phyloP scores from a whole-genome alignment of 2,888 invertebrate species.

The Scaptomyza cyrtandrae region DNA sequence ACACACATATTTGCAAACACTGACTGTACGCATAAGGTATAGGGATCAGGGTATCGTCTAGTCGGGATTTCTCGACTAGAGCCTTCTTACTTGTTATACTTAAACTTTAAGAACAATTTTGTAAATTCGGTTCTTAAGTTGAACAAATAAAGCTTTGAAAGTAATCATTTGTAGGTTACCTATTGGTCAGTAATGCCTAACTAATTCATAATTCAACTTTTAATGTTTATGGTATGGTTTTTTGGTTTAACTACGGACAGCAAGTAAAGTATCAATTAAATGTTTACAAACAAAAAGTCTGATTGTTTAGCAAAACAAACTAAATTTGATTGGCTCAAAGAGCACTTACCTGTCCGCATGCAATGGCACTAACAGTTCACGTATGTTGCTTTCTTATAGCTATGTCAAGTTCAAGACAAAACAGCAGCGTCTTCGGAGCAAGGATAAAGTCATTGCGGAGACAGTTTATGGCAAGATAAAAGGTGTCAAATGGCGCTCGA shows the following conservation, averaged over 20 bases:
- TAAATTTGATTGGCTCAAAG: constrained; percentile 23
- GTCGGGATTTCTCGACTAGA: too few species aligned
- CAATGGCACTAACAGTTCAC: constrained; percentile 15
- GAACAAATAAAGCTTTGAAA: neutral
- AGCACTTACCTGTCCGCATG: constrained; percentile 39
- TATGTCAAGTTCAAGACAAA: constrained; percentile 83
- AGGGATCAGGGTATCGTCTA: too few species aligned
- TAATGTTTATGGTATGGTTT: constrained; percentile 11
- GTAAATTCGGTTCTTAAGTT: neutral
- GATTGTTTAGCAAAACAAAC: constrained; percentile 32
- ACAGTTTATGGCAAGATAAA: constrained; percentile 82
- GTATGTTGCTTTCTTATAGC: constrained; percentile 54
- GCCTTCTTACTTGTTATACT: too few species aligned
- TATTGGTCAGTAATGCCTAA: neutral
- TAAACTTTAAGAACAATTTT: too few species aligned
- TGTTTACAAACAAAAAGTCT: constrained; percentile 32
- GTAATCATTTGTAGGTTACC: neutral
- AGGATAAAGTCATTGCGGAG: constrained; percentile 81
- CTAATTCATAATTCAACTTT: constrained; percentile 1
- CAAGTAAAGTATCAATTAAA: constrained; percentile 10
- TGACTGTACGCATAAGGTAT: too few species aligned
- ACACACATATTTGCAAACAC: too few species aligned
- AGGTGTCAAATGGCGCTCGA: constrained; percentile 82
- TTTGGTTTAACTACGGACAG: constrained; percentile 8
- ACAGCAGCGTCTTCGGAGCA: constrained; percentile 81